Conservation (phyloP, 2,113 vertebrate species). For the Nettapus auritus region DNA sequence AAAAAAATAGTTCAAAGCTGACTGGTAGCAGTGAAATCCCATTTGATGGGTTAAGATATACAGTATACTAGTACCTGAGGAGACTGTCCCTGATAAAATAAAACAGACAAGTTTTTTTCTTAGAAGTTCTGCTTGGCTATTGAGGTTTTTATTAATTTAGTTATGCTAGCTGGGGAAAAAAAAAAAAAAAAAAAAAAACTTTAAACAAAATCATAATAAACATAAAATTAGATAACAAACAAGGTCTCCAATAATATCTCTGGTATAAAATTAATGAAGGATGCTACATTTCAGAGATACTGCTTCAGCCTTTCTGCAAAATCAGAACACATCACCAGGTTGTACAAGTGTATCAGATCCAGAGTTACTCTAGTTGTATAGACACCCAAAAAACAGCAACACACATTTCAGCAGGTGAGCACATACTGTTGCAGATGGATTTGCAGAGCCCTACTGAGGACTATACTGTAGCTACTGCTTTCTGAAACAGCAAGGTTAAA, state of each 20-base stretch:
- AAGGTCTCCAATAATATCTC: not conserved
- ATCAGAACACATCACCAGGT: not conserved
- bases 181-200: not conserved
- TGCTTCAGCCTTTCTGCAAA: not conserved
- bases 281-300: not conserved
- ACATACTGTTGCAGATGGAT: not conserved
- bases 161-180: not conserved
- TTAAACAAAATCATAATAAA: not conserved
- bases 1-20: not conserved
- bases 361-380: not conserved
- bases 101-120: not conserved
- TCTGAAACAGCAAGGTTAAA: not conserved
- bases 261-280: not conserved
- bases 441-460: not conserved
- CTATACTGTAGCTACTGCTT: not conserved
- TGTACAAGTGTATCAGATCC: not conserved
- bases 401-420: not conserved
- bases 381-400: not conserved
- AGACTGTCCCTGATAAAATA: not conserved
- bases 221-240: not conserved
- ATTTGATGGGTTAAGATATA: not conserved
- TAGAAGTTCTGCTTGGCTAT: not conserved
- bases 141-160: not conserved
- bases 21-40: not conserved
- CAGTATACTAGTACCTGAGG: not conserved